Conservation (phyloP, 2,113 vertebrate species). For the Odontesthes bonariensis region DNA sequence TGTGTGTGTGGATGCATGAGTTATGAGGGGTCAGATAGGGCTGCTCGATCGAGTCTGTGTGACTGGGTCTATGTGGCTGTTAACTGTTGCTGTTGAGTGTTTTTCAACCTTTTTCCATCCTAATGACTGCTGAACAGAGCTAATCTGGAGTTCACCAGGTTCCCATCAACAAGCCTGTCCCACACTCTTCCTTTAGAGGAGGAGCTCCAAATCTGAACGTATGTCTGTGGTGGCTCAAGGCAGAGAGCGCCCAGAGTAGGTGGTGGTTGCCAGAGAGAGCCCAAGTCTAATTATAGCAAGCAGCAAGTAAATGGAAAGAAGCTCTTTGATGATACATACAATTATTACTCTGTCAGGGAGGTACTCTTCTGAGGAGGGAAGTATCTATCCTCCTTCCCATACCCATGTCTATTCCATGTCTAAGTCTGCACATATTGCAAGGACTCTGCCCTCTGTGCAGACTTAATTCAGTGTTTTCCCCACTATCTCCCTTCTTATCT, state of each 20-base stretch:
- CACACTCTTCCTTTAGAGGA: slow-evolving; percentile 34
- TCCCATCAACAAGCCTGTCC: slow-evolving; percentile 42
- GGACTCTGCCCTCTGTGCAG: slow-evolving; percentile 33
- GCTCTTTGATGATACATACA: slow-evolving; percentile 66
- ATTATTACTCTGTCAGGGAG: slow-evolving; percentile 63
- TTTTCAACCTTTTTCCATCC: slow-evolving; percentile 47
- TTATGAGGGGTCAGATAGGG: slow-evolving; percentile 67
- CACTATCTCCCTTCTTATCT: slow-evolving; percentile 52
- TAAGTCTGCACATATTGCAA: slow-evolving; percentile 13
- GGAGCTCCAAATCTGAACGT: slow-evolving; percentile 55
- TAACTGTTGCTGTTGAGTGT: slow-evolving; percentile 64
- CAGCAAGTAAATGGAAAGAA: slow-evolving; percentile 70
- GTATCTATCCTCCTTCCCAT: slow-evolving; percentile 31
- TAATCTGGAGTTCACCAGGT: slow-evolving; percentile 50
- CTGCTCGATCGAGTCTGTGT: slow-evolving; percentile 46
- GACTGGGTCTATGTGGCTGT: slow-evolving; percentile 68
- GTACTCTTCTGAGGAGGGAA: slow-evolving; percentile 35
- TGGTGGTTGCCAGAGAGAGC: slow-evolving; percentile 49
- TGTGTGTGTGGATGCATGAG: slow-evolving; percentile 54
- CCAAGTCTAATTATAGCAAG: slow-evolving; percentile 72
- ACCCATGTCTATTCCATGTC: slow-evolving; percentile 20
- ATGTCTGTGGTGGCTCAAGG: slow-evolving; percentile 31
- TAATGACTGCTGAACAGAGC: slow-evolving; percentile 53
- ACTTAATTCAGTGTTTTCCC: slow-evolving; percentile 28
- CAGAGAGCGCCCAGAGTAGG: slow-evolving; percentile 49